Evolutionary conservation across 2,888 invertebrate genomes (phyloP), one percentile per base, ranked within the genome.

Genomic region (Seira ritae): DNA sequence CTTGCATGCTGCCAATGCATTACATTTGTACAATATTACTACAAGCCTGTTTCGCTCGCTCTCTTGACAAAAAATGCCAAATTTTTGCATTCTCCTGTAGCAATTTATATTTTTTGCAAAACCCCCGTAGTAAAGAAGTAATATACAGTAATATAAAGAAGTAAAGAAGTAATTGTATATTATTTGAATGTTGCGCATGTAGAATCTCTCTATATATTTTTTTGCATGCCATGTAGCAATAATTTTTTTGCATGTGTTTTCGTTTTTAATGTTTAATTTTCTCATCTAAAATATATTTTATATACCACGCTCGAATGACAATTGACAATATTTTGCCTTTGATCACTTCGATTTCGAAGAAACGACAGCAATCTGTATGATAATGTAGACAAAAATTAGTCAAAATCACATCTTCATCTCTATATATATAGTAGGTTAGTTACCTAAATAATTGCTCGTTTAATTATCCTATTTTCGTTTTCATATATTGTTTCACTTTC

Each of bases 401-500:
- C 31, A 2, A 31, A 4, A 31, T n/a, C 31, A 31, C 31, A 31
- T 31, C 8, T 31, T n/a, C n/a, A n/a, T n/a, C n/a, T n/a, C 42
- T 55, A 15, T 55, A 31, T 8, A 55, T 55, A 55, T 55, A 55
- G n/a, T 15, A 55, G 55, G 3, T 55, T 31, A 31, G 31, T 31
- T 55, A 42, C 42, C 37, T 19, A 68, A 66, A 78, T 69, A 79
- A 79, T 80, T 80, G 37, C 68, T 55, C 55, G 68, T 80, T 80
- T 80, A 80, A 80, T 80, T 80, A 80, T 73, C 66, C 20, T 72
- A 60, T 80, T 80, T 73, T 72, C 55, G 55, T 55, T 55, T 8
- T 55, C 12, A 3, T 12, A 55, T 17, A 70, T 68, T 67, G 67
- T 80, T 80, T 80, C 62, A 73, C 55, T 80, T 80, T 80, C 80